Percentiles rank a stretch among this genome's conserved stretches.
Conservation (phyloP, 2,888 invertebrate genomes). For the Eulithis prunata region DNA sequence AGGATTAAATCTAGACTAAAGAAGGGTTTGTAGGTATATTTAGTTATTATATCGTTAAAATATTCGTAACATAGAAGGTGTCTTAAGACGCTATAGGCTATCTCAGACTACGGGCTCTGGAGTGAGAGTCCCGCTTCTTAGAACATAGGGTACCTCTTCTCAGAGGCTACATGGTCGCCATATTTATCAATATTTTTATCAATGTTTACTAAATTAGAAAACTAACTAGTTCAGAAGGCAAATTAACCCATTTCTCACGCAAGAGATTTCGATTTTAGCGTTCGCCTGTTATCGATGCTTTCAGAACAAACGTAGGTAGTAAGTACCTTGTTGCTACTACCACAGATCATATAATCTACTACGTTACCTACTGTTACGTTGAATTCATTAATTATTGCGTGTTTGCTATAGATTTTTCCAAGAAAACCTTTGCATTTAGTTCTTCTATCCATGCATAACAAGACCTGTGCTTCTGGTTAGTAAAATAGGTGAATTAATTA, state of each 20-base stretch:
- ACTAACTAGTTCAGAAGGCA: conserved; percentile 28
- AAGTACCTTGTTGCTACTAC: neutral
- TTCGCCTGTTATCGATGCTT: conserved; percentile 27
- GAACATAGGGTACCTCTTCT: too few relatives aligned
- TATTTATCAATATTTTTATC: neutral
- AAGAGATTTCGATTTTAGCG: conserved; percentile 28
- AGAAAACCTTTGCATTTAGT: conserved; percentile 17
- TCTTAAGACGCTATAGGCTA: too few relatives aligned
- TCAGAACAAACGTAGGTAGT: conserved; percentile 16
- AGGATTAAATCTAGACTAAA: too few relatives aligned
- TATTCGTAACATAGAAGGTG: too few relatives aligned
- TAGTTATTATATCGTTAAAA: too few relatives aligned
- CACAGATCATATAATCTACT: neutral
- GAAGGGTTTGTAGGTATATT: too few relatives aligned
- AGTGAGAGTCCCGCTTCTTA: too few relatives aligned
- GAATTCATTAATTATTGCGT: conserved; percentile 19
- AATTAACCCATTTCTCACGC: conserved; percentile 36
- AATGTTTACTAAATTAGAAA: conserved; percentile 28
- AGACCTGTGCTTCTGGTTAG: too few relatives aligned
- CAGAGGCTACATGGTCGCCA: too few relatives aligned
- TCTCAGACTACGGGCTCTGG: too few relatives aligned
- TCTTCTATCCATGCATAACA: conserved; percentile 9
- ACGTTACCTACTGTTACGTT: conserved; percentile 6
- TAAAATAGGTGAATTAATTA: too few relatives aligned
- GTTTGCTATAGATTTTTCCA: conserved; percentile 16